Percentiles rank a stretch among this genome's conserved stretches.
These are phyloP conservation scores for Hydrotaea cyrtoneurina DNA, from an alignment of 2,888 invertebrate species.

Conservation along the genomic window DNA sequence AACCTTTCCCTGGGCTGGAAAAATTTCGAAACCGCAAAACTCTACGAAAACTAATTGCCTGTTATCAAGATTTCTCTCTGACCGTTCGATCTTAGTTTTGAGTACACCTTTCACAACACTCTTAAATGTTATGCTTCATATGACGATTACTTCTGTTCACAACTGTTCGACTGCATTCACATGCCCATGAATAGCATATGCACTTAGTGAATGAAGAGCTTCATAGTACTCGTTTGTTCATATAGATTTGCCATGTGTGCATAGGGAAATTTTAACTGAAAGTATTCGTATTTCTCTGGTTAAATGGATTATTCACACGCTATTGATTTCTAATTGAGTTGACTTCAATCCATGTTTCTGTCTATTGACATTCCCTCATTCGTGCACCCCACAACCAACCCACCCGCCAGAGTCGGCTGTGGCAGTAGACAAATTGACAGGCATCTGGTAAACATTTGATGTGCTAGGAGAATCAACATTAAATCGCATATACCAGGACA, in stretches of 20 bases:
- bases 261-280: slow-evolving; percentile 54
- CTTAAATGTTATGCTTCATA: too few species aligned
- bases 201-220: slow-evolving; percentile 29
- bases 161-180: neutral
- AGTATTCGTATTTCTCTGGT: slow-evolving; percentile 59
- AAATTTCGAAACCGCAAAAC: too few species aligned
- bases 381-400: neutral
- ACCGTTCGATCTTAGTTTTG: too few species aligned
- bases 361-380: slow-evolving; percentile 75
- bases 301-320: slow-evolving; percentile 80
- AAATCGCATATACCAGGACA: neutral
- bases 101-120: neutral
- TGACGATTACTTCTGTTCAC: neutral
- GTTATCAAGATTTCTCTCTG: too few species aligned
- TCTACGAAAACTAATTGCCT: too few species aligned
- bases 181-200: slow-evolving; percentile 12
- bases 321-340: slow-evolving; percentile 81
- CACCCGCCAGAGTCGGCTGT: neutral
- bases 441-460: slow-evolving; percentile 47
- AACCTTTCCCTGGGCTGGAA: too few species aligned
- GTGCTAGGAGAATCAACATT: slow-evolving; percentile 1
- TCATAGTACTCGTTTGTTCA: slow-evolving; percentile 34
- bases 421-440: slow-evolving; percentile 54
- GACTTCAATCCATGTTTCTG: slow-evolving; percentile 76
- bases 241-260: slow-evolving; percentile 59